phyloP scores from a whole-genome alignment of 2,888 invertebrate species.

The Platycheirus rosarum region DNA sequence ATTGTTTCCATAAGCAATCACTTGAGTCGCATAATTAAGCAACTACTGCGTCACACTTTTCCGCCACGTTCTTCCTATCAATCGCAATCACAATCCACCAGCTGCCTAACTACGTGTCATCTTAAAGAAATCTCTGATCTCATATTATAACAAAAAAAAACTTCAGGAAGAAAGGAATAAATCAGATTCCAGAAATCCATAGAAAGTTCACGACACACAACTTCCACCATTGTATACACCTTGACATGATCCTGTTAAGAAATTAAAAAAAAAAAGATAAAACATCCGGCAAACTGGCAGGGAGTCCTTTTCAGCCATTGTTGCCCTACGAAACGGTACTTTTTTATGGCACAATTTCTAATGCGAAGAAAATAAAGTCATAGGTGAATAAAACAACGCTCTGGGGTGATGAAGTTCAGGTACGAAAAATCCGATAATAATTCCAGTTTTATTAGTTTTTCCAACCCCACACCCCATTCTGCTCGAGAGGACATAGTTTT shows the following conservation, averaged over 20 bases:
- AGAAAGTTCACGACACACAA: constrained; percentile 51
- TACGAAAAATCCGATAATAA: constrained; percentile 71
- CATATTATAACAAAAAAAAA: not conserved
- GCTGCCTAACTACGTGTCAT: constrained; percentile 4
- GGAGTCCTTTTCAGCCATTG: constrained; percentile 39
- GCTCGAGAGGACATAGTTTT: constrained; percentile 15
- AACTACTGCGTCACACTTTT: not conserved
- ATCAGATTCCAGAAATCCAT: constrained; percentile 38
- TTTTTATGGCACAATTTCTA: constrained; percentile 58
- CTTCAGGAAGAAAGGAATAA: constrained; percentile 56
- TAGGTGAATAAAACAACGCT: constrained; percentile 62
- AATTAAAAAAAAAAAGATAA: constrained; percentile 51
- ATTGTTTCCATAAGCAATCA: no score
- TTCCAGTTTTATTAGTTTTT: constrained; percentile 71
- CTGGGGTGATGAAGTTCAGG: constrained; percentile 71
- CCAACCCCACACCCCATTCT: constrained; percentile 50
- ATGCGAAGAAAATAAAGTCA: constrained; percentile 73
- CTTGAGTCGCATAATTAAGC: constrained; percentile 14
- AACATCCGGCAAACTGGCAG: constrained; percentile 28
- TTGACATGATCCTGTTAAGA: constrained; percentile 63
- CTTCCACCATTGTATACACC: constrained; percentile 31
- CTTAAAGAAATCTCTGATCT: not conserved
- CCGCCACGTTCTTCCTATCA: not conserved
- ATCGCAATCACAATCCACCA: constrained; percentile 10
- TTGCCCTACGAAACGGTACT: constrained; percentile 28